A percentile compares a stretch with the other conserved stretches of the same genome.
These are phyloP conservation scores for Bovichtus variegatus DNA, from an alignment of 2,797 vertebrate genomes.

Conservation along the genomic window DNA sequence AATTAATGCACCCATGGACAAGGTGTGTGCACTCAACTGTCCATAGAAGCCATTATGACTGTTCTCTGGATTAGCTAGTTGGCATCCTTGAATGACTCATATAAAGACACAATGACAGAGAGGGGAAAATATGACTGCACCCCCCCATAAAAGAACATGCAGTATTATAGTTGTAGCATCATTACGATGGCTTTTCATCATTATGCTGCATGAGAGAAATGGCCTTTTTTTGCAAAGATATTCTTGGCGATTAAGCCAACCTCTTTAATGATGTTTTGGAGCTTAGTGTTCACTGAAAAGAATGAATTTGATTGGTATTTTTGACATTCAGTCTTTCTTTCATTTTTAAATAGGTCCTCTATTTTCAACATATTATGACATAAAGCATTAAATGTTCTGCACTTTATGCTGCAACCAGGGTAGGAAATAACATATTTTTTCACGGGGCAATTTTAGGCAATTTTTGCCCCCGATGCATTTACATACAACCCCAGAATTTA, in stretches of 20 bases:
- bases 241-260: slow-evolving; percentile 67
- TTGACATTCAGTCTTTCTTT: slow-evolving; percentile 56
- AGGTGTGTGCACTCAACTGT: slow-evolving; percentile 64
- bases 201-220: slow-evolving; percentile 70
- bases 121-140: slow-evolving; percentile 53
- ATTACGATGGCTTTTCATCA: slow-evolving; percentile 74
- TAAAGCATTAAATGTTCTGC: slow-evolving; percentile 33
- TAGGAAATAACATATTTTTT: no score
- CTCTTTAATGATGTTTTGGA: slow-evolving; percentile 83
- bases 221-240: slow-evolving; percentile 50
- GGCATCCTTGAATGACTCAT: slow-evolving; percentile 78
- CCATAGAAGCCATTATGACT: slow-evolving; percentile 60
- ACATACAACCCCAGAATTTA: no score
- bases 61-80: slow-evolving; percentile 63
- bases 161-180: slow-evolving; percentile 60
- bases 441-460: no score
- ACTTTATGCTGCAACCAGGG: slow-evolving; percentile 6
- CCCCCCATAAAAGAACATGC: slow-evolving; percentile 58
- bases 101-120: slow-evolving; percentile 64
- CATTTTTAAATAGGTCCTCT: slow-evolving; percentile 49
- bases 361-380: slow-evolving; percentile 37
- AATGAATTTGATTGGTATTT: slow-evolving; percentile 82
- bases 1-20: slow-evolving; percentile 72
- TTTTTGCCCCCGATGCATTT: no score
- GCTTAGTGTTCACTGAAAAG: slow-evolving; percentile 74